phyloP scores from a whole-genome alignment of 1,140 invertebrate species.

The Papilio polyxenes region DNA sequence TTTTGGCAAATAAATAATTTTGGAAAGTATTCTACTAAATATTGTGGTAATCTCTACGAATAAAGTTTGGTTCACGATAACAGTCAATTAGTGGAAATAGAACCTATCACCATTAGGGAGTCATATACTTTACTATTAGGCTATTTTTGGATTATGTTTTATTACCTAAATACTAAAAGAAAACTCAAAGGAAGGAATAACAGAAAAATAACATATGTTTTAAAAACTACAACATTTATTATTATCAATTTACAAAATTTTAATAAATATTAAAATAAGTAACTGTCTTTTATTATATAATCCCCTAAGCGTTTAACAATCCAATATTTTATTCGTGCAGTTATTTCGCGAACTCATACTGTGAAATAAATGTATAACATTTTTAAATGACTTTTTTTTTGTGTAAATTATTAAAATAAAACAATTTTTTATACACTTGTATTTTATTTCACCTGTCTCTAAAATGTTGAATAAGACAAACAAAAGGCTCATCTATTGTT shows the following conservation, averaged over 20 bases:
- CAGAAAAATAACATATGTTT: not conserved
- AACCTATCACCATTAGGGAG: not conserved
- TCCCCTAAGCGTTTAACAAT: not conserved
- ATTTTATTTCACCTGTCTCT: conserved; percentile 8
- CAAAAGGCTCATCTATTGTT: not conserved
- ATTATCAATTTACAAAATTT: not conserved
- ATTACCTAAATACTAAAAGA: too few relatives aligned
- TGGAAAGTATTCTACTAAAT: not conserved
- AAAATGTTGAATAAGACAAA: not conserved
- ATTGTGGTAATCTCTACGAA: not conserved
- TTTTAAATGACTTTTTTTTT: not conserved
- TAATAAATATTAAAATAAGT: not conserved
- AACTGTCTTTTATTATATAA: not conserved
- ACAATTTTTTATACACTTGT: not conserved
- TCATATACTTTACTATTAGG: not conserved
- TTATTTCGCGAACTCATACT: too few relatives aligned
- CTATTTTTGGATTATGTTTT: not conserved
- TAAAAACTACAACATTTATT: not conserved
- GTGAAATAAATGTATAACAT: not conserved
- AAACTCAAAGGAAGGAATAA: too few relatives aligned
- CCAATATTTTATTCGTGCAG: too few relatives aligned
- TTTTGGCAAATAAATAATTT: too few relatives aligned
- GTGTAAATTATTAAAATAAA: not conserved
- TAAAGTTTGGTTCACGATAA: not conserved
- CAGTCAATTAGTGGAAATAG: not conserved